A percentile compares a stretch with the other conserved stretches of the same genome.
These are phyloP conservation scores for Chrysopa pallens DNA, from an alignment of 1,140 invertebrate genomes.

Conservation along the genomic window DNA sequence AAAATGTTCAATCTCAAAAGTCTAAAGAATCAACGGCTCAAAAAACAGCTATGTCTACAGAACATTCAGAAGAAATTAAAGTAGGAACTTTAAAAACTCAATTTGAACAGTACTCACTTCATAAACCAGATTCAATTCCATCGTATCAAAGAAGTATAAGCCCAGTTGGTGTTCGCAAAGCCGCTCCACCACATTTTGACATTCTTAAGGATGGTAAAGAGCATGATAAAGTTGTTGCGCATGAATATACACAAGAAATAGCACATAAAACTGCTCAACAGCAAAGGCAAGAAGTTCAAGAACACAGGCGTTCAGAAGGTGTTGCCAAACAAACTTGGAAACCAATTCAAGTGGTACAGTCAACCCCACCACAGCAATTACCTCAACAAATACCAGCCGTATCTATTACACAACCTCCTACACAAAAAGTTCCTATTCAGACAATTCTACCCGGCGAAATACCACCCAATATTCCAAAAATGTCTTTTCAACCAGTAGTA, in stretches of 20 bases:
- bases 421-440: constrained; percentile 29
- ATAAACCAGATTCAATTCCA: too few relatives aligned
- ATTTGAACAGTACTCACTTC: too few relatives aligned
- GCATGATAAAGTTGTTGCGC: constrained; percentile 12
- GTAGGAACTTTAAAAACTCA: too few relatives aligned
- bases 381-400: constrained; percentile 4
- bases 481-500: constrained; percentile 37
- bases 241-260: constrained; percentile 19
- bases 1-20: constrained; percentile 30
- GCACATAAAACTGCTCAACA: constrained; percentile 17
- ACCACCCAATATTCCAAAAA: not conserved
- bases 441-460: constrained; percentile 11
- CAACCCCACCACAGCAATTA: constrained; percentile 11
- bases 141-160: too few relatives aligned
- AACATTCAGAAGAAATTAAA: not conserved
- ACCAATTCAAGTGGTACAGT: constrained; percentile 6
- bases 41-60: constrained; percentile 19
- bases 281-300: constrained; percentile 13
- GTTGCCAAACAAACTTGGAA: too few relatives aligned
- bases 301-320: constrained; percentile 11
- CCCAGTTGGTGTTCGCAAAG: too few relatives aligned
- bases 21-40: constrained; percentile 19
- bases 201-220: too few relatives aligned
- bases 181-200: too few relatives aligned
- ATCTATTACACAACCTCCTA: constrained; percentile 20